These are phyloP conservation scores for Heliornis fulica DNA, from an alignment of 2,113 vertebrate genomes.

Conservation along the genomic window DNA sequence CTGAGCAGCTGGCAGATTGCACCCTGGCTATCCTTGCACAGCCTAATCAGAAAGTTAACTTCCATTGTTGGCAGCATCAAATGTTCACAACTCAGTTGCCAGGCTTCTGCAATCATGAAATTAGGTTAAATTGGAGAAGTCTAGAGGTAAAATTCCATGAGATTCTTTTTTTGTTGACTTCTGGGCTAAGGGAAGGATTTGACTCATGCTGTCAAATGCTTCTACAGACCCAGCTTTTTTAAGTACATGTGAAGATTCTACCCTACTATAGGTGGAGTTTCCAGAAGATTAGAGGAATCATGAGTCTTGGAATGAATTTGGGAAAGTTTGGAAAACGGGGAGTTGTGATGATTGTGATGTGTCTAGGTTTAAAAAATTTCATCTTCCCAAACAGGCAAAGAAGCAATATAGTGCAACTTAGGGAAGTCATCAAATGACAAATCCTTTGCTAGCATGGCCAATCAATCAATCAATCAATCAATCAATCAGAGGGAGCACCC, in stretches of 20 bases:
- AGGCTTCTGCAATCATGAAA: background rate
- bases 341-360: background rate
- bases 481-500: background rate
- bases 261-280: background rate
- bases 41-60: background rate
- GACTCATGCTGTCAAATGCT: background rate
- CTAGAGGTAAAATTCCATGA: background rate
- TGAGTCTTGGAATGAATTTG: background rate
- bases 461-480: background rate
- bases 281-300: background rate
- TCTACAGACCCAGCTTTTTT: background rate
- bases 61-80: background rate
- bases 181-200: background rate
- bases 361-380: background rate
- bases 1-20: background rate
- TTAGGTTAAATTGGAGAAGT: background rate
- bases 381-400: background rate
- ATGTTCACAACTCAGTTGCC: slow-evolving; percentile 5
- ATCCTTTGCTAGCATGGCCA: background rate
- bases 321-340: background rate
- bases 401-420: background rate
- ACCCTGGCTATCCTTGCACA: background rate
- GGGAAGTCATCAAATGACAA: background rate
- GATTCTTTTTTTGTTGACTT: background rate
- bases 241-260: background rate